phyloP scores from a whole-genome alignment of 2,888 invertebrate genomes.

The Tortricodes alternella region DNA sequence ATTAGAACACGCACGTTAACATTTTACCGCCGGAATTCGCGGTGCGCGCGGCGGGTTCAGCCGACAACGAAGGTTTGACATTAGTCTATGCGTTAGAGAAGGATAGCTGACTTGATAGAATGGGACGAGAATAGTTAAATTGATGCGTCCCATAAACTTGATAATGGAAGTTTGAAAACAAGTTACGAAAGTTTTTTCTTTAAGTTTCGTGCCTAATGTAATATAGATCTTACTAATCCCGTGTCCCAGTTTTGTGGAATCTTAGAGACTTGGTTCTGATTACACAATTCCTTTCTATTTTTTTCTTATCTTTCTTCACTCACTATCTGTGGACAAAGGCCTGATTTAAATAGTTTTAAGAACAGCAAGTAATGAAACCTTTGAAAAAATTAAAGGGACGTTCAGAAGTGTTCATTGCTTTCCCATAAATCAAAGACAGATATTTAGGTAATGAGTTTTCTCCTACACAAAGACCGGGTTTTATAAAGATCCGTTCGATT shows the following conservation, averaged over 20 bases:
- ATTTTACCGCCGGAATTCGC: conserved; percentile 39
- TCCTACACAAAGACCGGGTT: too few relatives aligned
- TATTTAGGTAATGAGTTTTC: too few relatives aligned
- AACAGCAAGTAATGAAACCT: too few relatives aligned
- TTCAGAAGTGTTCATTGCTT: too few relatives aligned
- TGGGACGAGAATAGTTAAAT: conserved; percentile 40
- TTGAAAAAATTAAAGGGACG: too few relatives aligned
- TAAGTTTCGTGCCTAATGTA: conserved; percentile 5
- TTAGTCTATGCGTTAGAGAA: conserved; percentile 46
- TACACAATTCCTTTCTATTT: too few relatives aligned
- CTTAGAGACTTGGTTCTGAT: too few relatives aligned
- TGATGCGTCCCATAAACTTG: conserved; percentile 22
- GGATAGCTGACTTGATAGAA: conserved; percentile 45
- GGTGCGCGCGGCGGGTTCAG: conserved; percentile 46
- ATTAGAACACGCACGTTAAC: conserved; percentile 23
- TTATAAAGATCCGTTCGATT: too few relatives aligned
- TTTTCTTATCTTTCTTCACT: too few relatives aligned
- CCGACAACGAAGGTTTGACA: conserved; percentile 47
- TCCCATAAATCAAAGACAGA: too few relatives aligned
- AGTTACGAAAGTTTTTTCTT: conserved; percentile 27
- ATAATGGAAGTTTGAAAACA: conserved; percentile 25
- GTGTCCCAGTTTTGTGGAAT: background rate
- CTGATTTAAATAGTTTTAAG: too few relatives aligned
- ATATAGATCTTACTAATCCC: background rate
- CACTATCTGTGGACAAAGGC: too few relatives aligned